Percentiles rank a stretch among this genome's conserved stretches.
These are phyloP conservation scores for Rugalucina vietnamica DNA, from an alignment of 2,888 invertebrate species.

Conservation along the genomic window DNA sequence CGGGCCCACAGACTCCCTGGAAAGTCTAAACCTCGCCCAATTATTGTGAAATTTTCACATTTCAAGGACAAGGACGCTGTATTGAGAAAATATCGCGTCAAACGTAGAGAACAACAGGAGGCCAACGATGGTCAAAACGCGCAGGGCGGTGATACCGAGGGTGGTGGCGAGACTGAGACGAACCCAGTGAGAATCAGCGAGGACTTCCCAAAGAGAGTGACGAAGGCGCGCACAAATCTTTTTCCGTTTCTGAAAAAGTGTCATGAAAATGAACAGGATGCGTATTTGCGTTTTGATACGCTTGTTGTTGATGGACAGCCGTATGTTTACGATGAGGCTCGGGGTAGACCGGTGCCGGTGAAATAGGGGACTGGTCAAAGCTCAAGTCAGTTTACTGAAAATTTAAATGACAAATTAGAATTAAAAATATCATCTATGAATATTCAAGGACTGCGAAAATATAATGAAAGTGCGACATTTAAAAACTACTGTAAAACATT, in stretches of 20 bases:
- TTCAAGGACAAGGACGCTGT: not conserved
- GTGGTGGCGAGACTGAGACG: not conserved
- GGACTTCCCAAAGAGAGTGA: not conserved
- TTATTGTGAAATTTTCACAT: not conserved
- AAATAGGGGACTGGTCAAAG: constrained; percentile 24
- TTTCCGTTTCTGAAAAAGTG: constrained; percentile 1
- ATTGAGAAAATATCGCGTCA: not conserved
- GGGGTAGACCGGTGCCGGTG: not conserved
- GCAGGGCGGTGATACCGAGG: not conserved
- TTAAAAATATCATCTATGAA: constrained; percentile 17
- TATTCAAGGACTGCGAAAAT: constrained; percentile 24
- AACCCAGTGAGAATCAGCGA: not conserved
- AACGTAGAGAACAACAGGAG: not conserved
- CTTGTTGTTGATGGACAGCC: too few species aligned
- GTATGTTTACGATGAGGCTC: too few species aligned
- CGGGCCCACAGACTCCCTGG: not conserved
- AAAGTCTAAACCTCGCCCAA: not conserved
- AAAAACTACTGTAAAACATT: constrained; percentile 2
- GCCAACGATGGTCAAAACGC: not conserved
- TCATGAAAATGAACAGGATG: not conserved
- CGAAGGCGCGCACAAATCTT: not conserved
- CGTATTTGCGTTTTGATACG: too few species aligned
- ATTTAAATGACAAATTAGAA: not conserved
- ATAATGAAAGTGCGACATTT: not conserved
- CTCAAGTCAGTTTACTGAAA: not conserved